Conservation (phyloP, 2,113 vertebrate genomes). For the Myxocyprinus asiaticus region DNA sequence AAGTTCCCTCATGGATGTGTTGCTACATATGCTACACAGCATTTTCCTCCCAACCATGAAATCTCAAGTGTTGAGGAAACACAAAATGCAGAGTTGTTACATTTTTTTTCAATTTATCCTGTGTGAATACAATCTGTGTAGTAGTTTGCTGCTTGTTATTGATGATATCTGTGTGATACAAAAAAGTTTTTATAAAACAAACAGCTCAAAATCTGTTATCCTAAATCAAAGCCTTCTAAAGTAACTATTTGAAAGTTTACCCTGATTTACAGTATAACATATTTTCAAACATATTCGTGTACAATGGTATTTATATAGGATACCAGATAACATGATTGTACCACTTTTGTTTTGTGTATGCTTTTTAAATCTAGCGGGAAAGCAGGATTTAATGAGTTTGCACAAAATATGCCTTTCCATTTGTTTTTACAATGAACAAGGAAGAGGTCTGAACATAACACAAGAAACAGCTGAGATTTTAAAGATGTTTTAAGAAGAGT, state of each 20-base stretch:
- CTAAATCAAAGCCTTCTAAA: too few species aligned
- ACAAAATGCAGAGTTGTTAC: slow-evolving; percentile 56
- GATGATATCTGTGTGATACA: not conserved
- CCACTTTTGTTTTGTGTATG: too few species aligned
- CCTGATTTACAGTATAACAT: too few species aligned
- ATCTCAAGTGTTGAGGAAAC: slow-evolving; percentile 86
- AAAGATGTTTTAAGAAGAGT: too few species aligned
- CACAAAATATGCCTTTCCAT: not conserved
- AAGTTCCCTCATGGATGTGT: slow-evolving; percentile 77
- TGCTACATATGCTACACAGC: slow-evolving; percentile 72
- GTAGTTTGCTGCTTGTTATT: slow-evolving; percentile 9
- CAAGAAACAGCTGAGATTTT: not conserved
- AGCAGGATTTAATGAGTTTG: not conserved
- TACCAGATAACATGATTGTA: too few species aligned
- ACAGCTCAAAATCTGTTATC: too few species aligned
- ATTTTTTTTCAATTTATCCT: not conserved
- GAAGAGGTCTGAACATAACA: not conserved
- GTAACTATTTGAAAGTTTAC: too few species aligned
- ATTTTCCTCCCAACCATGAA: slow-evolving; percentile 80
- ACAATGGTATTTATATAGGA: too few species aligned
- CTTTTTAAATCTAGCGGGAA: not conserved
- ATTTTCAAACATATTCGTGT: too few species aligned
- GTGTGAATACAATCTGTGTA: slow-evolving; percentile 3
- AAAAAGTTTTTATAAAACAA: not conserved
- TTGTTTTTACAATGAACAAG: too few species aligned